Percentiles rank a stretch among this genome's conserved stretches.
phyloP scores from a whole-genome alignment of 1,140 invertebrate species.

The Wasmannia auropunctata region DNA sequence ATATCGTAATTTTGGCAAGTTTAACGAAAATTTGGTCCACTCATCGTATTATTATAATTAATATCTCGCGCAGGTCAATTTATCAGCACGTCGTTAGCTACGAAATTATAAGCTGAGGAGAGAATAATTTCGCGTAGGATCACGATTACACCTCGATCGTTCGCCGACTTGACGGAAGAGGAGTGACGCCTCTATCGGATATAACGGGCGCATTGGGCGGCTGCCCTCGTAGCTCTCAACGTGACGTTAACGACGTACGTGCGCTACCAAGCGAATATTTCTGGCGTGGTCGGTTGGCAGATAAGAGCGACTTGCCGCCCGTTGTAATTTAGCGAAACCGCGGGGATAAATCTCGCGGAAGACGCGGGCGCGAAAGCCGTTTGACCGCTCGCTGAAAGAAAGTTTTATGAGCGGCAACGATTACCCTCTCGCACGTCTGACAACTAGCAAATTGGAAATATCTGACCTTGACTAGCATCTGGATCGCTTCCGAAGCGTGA shows the following conservation, averaged over 20 bases:
- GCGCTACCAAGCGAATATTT: conserved; percentile 22
- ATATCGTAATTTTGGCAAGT: background rate
- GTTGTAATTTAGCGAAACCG: conserved; percentile 15
- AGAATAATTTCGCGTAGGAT: background rate
- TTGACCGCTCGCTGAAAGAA: background rate
- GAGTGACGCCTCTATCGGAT: conserved; percentile 72
- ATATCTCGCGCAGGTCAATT: background rate
- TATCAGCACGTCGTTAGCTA: background rate
- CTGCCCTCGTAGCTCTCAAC: conserved; percentile 43
- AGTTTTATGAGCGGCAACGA: conserved; percentile 13
- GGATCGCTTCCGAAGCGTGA: background rate
- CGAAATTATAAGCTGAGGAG: background rate
- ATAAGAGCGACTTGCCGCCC: conserved; percentile 1
- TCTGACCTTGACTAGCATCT: conserved; percentile 42
- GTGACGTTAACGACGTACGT: conserved; percentile 64
- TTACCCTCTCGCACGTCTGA: background rate
- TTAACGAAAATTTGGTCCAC: background rate
- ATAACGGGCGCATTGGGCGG: conserved; percentile 55
- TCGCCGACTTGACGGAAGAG: conserved; percentile 70
- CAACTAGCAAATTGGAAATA: conserved; percentile 8
- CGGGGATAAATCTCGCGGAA: background rate
- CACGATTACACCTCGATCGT: background rate
- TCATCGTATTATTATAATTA: background rate
- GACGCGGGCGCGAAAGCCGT: background rate
- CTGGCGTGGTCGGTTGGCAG: conserved; percentile 35